Base-by-base conservation (phyloP, 1,140 invertebrate species). In the Drosophila nebulosa region DNA sequence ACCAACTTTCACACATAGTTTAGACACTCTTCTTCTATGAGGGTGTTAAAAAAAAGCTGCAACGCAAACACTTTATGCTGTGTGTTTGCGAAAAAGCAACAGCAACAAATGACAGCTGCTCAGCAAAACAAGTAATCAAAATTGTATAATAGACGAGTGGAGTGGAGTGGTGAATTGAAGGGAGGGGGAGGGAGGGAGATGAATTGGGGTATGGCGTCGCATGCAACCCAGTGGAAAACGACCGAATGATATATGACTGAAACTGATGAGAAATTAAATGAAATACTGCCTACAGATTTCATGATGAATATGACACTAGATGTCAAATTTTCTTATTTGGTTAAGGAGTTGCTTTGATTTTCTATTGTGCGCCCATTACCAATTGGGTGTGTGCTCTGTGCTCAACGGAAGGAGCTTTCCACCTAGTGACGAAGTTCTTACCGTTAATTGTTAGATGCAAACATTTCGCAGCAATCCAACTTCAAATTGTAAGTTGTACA, bases 251-350 rank as follows among this genome's bases (percentile, higher is more conserved):
- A 57, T 4, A 35, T 35, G n/a, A n/a, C n/a, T n/a, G n/a, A 21
- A 32, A 32, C 24, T 4, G 4, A 24, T 24, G 24, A 24, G 4
- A 24, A 24, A 24, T 24, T 4, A 24, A 24, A 24, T 24, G 24
- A 24, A 4, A 4, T 24, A 24, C 24, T 24, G 4, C 2, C 24
- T 24, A 24, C 4, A 24, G 2, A 24, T 24, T 24, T 24, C 4
- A 24, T 24, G 24, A 24, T 24, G 24, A 4, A 24, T 24, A 24
- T 24, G 24, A 4, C 4, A 3, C 24, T 24, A 24, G 24, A n/a
- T n/a, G n/a, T n/a, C n/a, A n/a, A n/a, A n/a, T 24, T 24, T 24
- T 24, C 4, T 24, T 24, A 4, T 24, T 96, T 35, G 94, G 94
- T n/a, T n/a, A n/a, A n/a, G n/a, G n/a, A n/a, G n/a, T n/a, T n/a